Conservation (phyloP, 2,113 vertebrate species). For the Rhagologus leucostigma region DNA sequence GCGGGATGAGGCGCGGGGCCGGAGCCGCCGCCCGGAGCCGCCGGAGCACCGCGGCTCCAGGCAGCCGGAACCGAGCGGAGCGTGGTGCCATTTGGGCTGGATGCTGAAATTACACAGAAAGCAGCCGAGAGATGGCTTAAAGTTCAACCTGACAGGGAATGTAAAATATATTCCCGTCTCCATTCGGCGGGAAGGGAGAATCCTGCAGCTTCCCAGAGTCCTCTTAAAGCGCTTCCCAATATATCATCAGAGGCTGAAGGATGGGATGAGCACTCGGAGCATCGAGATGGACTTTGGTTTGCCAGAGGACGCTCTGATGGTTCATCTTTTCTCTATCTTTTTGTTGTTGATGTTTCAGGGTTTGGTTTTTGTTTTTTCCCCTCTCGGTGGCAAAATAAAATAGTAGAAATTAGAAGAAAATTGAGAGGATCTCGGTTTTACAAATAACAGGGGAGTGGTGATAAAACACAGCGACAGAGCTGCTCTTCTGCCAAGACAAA, state of each 20-base stretch:
- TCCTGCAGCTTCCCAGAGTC: constrained; percentile 18
- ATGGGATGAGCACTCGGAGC: background rate
- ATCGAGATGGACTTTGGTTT: background rate
- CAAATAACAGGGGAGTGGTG: background rate
- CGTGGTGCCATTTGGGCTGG: constrained; percentile 76
- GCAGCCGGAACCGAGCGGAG: constrained; percentile 73
- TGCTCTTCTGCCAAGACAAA: background rate
- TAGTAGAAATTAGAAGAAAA: background rate
- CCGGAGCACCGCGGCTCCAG: constrained; percentile 70
- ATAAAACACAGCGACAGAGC: rapidly evolving
- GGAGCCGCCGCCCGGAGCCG: constrained; percentile 51
- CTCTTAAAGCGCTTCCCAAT: background rate
- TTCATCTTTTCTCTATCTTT: background rate
- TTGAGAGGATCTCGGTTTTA: background rate
- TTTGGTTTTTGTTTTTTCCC: background rate
- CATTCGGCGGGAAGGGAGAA: constrained; percentile 49
- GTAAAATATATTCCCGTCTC: constrained; percentile 73
- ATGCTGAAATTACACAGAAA: constrained; percentile 66
- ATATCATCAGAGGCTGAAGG: background rate
- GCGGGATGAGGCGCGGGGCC: constrained; percentile 14
- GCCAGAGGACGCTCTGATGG: rapidly evolving
- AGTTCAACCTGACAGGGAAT: constrained; percentile 77
- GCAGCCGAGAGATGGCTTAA: constrained; percentile 72
- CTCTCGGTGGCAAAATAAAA: background rate
- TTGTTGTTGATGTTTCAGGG: background rate